Base-by-base conservation (phyloP, 2,113 vertebrate genomes). In the Meles meles region DNA sequence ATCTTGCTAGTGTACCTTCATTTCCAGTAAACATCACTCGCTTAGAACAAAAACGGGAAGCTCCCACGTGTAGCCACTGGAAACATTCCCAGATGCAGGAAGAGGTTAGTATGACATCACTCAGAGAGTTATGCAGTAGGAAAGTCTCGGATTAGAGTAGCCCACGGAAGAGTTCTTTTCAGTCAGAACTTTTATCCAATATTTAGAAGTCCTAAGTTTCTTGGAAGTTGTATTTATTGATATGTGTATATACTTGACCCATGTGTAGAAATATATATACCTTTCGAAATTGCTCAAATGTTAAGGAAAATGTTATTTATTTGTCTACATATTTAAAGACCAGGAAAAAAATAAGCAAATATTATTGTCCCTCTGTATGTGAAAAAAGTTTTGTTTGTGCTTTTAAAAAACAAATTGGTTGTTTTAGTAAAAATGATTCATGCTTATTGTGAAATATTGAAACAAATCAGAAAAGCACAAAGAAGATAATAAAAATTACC, bases 11-110 rank as follows among this genome's bases (percentile, higher is more conserved):
- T 25, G 31, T 69, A 88, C 95, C 87, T 97, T 72, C 97, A 95
- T 93, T 98, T 98, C 97, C 97, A 97, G 97, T 97, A 98, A 98
- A 98, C 94, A 97, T 97, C 95, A 92, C 88, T 97, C 88, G 55
- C 61, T 97, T 55, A 97, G 86, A 98, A 98, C 97, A 98, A 98
- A 98, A 97, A 71, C 96, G 84, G 97, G 94, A 95, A 91, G 71
- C 96, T 93, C 94, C 88, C 69, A 81, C 91, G 63, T 93, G 94
- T 86, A 94, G 87, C 44, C n/a, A 12, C 97, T 98, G 98, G 97
- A 97, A 96, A 92, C 57, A 95, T 86, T 96, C 96, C 95, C 97
- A 98, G 97, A 91, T 76, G 44, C 90, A 92, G 91, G 93, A 95
- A 93, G 93, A 96, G 34, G 49, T 52, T 85, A 37, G 31, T 57